Conservation (phyloP, 2,888 invertebrate species). For the Glyphotaelius pellucidus region DNA sequence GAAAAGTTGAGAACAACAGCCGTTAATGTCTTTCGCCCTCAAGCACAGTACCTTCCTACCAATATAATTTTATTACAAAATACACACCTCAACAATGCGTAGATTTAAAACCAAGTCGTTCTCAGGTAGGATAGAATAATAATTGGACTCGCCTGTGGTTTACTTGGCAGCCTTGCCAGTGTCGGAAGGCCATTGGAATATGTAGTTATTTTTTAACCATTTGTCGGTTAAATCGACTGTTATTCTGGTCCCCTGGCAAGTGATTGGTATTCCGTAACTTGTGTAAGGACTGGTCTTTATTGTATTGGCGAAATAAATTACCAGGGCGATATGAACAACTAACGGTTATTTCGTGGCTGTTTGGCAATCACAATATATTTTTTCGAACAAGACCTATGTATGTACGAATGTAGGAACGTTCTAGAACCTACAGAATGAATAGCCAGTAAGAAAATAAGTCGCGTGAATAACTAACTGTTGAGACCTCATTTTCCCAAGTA, state of each 20-base stretch:
- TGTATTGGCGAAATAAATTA: neutral
- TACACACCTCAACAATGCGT: neutral
- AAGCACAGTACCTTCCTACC: neutral
- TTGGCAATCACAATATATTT: neutral
- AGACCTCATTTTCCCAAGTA: too few species aligned
- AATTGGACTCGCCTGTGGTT: neutral
- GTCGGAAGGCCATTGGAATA: neutral
- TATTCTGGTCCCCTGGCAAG: neutral
- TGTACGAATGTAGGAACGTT: too few species aligned
- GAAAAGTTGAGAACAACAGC: too few species aligned
- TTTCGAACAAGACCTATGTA: neutral
- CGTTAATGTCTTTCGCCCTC: neutral
- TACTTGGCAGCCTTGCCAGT: neutral
- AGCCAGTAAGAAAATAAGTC: too few species aligned
- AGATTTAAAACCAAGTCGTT: neutral
- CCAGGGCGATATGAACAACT: neutral
- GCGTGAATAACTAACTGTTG: too few species aligned
- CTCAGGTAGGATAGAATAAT: neutral
- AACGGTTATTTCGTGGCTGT: constrained; percentile 2
- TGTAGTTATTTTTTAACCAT: neutral
- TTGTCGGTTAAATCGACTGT: neutral
- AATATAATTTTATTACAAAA: neutral
- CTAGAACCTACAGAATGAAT: too few species aligned
- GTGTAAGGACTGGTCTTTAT: neutral
- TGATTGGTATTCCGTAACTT: neutral